Conservation (phyloP, 2,888 invertebrate genomes). For the Yponomeuta malinellus region DNA sequence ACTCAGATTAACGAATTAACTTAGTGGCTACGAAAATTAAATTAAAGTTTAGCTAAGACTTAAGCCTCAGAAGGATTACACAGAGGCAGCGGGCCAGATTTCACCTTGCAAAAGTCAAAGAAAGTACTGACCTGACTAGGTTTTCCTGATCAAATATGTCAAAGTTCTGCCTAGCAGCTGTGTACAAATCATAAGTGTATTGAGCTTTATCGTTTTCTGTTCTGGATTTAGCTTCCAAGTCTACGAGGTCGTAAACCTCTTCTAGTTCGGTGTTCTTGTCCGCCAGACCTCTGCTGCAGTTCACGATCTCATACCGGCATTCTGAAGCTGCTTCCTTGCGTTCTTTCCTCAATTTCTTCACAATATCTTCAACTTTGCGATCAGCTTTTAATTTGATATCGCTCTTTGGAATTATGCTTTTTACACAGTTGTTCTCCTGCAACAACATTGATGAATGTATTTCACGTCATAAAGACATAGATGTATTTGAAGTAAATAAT, state of each 20-base stretch:
- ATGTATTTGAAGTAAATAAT: background rate
- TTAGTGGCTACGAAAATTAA: too few species aligned
- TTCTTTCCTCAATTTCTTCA: constrained; percentile 58
- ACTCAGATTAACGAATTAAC: too few species aligned
- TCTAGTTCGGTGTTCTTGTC: constrained; percentile 30
- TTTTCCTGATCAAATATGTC: constrained; percentile 62
- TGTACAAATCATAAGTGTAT: constrained; percentile 65
- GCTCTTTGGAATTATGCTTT: constrained; percentile 45
- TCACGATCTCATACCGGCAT: constrained; percentile 60
- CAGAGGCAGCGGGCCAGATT: too few species aligned
- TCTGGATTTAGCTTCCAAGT: constrained; percentile 39
- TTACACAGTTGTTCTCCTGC: constrained; percentile 52
- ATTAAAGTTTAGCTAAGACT: too few species aligned
- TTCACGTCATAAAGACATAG: too few species aligned
- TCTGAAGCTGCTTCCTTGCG: constrained; percentile 46
- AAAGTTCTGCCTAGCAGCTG: constrained; percentile 53
- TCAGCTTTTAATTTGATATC: constrained; percentile 43
- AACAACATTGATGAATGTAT: constrained; percentile 22
- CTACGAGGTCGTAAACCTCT: constrained; percentile 48
- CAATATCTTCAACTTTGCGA: constrained; percentile 48
- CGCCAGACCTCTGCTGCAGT: constrained; percentile 54
- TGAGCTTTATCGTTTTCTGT: constrained; percentile 40
- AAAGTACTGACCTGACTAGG: constrained; percentile 44
- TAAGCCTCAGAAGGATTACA: too few species aligned
- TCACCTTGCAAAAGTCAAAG: background rate